These are phyloP conservation scores for Ibycter americanus DNA, from an alignment of 2,797 vertebrate species.

Conservation along the genomic window DNA sequence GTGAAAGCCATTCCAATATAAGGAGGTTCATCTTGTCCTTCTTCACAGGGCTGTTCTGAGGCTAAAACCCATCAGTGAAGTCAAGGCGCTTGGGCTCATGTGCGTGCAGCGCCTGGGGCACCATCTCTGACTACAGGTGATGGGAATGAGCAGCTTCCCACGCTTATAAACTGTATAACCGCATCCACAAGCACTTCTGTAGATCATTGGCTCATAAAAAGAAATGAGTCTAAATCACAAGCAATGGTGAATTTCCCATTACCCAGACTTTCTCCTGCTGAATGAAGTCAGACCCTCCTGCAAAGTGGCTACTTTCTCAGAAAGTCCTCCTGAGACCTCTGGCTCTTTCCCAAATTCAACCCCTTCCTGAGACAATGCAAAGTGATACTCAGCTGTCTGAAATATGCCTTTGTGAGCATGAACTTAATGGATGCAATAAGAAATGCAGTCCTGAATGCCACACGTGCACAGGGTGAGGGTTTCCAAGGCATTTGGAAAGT, in stretches of 20 bases:
- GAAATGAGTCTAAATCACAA: neutral
- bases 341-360: neutral
- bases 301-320: neutral
- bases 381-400: neutral
- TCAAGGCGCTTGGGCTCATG: neutral
- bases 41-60: neutral
- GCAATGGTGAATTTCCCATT: neutral
- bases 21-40: neutral
- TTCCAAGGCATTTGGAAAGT: conserved; percentile 37
- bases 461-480: neutral
- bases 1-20: neutral
- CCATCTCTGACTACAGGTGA: neutral
- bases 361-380: neutral
- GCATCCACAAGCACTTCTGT: neutral
- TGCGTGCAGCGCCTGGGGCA: neutral
- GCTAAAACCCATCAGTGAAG: neutral
- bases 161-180: neutral
- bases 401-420: neutral
- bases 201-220: neutral
- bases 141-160: neutral
- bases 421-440: neutral
- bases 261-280: neutral
- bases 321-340: neutral
- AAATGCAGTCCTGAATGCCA: neutral
- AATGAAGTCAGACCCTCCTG: neutral